phyloP scores from a whole-genome alignment of 2,888 invertebrate genomes.

The Anthophora plumipes region DNA sequence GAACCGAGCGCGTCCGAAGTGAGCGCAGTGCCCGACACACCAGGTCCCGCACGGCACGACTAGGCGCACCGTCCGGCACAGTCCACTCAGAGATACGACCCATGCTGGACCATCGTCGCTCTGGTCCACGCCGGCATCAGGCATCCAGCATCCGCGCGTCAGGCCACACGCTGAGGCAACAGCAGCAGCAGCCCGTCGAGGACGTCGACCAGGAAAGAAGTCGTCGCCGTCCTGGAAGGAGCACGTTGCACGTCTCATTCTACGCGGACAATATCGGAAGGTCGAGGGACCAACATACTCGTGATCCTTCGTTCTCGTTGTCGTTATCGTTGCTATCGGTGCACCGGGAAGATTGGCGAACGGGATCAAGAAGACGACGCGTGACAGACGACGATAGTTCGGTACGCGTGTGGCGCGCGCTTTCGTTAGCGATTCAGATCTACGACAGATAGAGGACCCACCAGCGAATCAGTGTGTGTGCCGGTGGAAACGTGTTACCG shows the following conservation, averaged over 20 bases:
- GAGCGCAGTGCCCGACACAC: constrained; percentile 82
- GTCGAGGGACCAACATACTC: constrained; percentile 20
- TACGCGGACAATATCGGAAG: constrained; percentile 12
- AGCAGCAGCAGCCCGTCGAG: constrained; percentile 27
- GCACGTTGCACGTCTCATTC: not conserved
- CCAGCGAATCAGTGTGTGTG: not conserved
- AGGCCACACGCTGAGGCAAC: constrained; percentile 50
- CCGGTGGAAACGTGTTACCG: constrained; percentile 12
- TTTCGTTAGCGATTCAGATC: not conserved
- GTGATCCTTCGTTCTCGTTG: not conserved
- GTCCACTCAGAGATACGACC: constrained; percentile 85
- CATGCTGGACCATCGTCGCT: constrained; percentile 83
- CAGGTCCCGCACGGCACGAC: constrained; percentile 82
- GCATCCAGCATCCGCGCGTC: constrained; percentile 70
- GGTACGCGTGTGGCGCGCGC: constrained; percentile 8
- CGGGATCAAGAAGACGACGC: not conserved
- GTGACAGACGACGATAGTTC: constrained; percentile 1
- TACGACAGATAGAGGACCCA: not conserved
- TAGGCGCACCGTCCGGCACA: constrained; percentile 84
- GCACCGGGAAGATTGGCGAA: not conserved
- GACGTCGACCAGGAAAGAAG: constrained; percentile 38
- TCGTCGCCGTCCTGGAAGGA: not conserved
- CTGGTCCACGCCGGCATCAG: constrained; percentile 80
- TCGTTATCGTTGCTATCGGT: not conserved
- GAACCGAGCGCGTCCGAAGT: constrained; percentile 82